A percentile compares a stretch with the other conserved stretches of the same genome.
phyloP scores from a whole-genome alignment of 2,888 invertebrate genomes.

The Drosophila anomelani region DNA sequence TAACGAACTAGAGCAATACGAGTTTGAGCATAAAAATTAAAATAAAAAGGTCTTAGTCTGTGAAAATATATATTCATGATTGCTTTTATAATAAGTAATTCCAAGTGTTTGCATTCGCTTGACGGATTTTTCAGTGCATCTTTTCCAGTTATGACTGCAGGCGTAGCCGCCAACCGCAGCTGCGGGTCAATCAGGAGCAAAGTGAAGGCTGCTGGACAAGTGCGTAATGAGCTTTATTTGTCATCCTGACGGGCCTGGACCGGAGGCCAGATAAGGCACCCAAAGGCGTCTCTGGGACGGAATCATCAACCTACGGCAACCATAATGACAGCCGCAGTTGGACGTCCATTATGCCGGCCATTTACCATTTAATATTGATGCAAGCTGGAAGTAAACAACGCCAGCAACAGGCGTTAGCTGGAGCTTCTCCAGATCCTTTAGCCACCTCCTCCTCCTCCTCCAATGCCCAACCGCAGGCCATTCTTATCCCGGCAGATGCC shows the following conservation, averaged over 20 bases:
- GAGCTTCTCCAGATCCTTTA: neutral
- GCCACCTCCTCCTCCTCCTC: conserved; percentile 5
- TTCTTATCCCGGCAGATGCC: conserved; percentile 23
- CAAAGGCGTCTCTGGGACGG: neutral
- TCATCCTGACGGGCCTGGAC: conserved; percentile 27
- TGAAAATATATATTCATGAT: neutral
- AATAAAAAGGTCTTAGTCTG: neutral
- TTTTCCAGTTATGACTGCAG: conserved; percentile 7
- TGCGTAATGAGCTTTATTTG: conserved; percentile 55
- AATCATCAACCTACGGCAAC: conserved; percentile 7
- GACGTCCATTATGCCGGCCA: conserved; percentile 42
- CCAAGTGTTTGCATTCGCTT: neutral
- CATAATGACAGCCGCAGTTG: conserved; percentile 42
- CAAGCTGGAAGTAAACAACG: conserved; percentile 50
- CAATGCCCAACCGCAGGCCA: conserved; percentile 25
- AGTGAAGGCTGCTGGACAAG: conserved; percentile 28
- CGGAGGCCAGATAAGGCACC: neutral
- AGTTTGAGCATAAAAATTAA: neutral
- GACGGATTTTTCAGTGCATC: conserved; percentile 5
- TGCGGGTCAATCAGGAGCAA: conserved; percentile 35
- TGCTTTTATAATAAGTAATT: too few species aligned
- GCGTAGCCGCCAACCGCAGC: conserved; percentile 21
- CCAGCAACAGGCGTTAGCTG: conserved; percentile 40
- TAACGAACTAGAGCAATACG: neutral
- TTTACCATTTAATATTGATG: conserved; percentile 60